Evolutionary conservation across 2,113 vertebrate species (phyloP), one percentile per base, ranked within the genome.

Genomic region (Verasper variegatus): DNA sequence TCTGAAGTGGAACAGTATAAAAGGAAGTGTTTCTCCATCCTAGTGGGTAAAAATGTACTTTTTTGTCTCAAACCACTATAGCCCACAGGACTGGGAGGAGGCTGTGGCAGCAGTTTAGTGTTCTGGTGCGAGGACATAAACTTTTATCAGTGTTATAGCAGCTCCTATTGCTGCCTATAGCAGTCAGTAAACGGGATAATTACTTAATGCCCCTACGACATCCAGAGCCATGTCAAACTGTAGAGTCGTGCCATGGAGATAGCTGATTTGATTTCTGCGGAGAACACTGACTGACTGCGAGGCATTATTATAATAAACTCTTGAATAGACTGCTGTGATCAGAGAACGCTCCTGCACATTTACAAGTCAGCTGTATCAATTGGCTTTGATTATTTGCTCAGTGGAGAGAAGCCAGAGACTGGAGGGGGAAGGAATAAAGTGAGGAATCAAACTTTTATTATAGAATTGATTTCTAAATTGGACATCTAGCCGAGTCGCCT

Each of bases 121-220:
- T 54, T 35, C 23, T 70, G 9, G 8, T 27, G 17, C 21, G n/a
- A 49, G 31, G 52, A 70, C 68, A 62, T 68, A 17, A 40, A 74
- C 47, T 35, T 63, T 80, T 71, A 82, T 60, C 64, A 31, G 49
- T 75, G 62, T 63, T 66, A 63, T 49, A 52, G 52, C 76, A 47
- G 65, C 21, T 64, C 74, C 58, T 47, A 24, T 70, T 80, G 68
- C 67, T 49, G 51, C 74, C 58, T 47, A 24, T 70, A 83, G 71
- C 67, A 55, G 51, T 69, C 55, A 73, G 13, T 60, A 58, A 26
- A 51, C 52, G 12, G 10, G 45, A 51, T 64, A 40, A 84, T 84
- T 76, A 63, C 56, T 74, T 27, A 4, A n/a, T 42, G n/a, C 10
- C 61, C 54, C 26, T 56, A 54, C 40, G 66, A 54, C 75, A 51